These are phyloP conservation scores for Dendrolimus kikuchii DNA, from an alignment of 1,140 invertebrate species.

Conservation along the genomic window DNA sequence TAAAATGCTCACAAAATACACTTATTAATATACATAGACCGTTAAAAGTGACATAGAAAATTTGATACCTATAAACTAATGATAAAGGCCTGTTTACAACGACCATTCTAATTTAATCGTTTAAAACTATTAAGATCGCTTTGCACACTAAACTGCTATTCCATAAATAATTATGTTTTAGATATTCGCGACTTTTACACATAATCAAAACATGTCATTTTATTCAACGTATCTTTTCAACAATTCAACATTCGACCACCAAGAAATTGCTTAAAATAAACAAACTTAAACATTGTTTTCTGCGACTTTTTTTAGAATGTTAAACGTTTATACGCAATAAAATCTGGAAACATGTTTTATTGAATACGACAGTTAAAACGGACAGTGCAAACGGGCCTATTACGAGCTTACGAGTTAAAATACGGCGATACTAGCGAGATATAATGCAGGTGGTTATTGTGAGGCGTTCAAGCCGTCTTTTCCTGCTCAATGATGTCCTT, in stretches of 20 bases:
- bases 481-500: constrained; percentile 85
- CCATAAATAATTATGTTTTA: too few species aligned
- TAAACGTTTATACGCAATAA: too few species aligned
- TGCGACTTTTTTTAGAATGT: too few species aligned
- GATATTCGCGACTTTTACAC: too few species aligned
- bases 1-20: constrained; percentile 69
- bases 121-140: too few species aligned
- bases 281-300: too few species aligned
- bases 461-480: constrained; percentile 74
- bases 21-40: constrained; percentile 54
- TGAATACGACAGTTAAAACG: constrained; percentile 18
- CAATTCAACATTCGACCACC: too few species aligned
- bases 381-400: constrained; percentile 36
- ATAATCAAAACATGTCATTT: too few species aligned
- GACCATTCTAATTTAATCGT: constrained; percentile 19
- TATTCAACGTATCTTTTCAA: too few species aligned
- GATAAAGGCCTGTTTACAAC: constrained; percentile 36
- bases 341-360: not conserved
- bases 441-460: constrained; percentile 42
- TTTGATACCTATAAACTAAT: constrained; percentile 62
- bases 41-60: constrained; percentile 69
- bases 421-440: constrained; percentile 66
- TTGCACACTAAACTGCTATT: too few species aligned
- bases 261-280: too few species aligned
- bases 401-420: constrained; percentile 61